Conservation (phyloP, 2,888 invertebrate species). For the Hyposoter dolosus region DNA sequence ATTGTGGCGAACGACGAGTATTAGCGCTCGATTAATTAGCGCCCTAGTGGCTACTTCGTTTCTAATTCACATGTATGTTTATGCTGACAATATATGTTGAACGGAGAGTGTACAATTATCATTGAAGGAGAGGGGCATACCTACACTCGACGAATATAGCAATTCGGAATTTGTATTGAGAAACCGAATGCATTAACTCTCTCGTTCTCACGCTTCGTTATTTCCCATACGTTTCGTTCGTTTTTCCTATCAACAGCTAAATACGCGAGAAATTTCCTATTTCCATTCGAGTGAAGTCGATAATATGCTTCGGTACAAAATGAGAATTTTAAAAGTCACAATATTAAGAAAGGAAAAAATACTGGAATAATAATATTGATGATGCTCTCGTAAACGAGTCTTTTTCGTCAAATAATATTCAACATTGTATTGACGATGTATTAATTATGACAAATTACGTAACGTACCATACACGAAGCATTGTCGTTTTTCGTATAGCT, state of each 20-base stretch:
- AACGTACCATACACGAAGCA: background rate
- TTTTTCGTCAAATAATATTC: background rate
- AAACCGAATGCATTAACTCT: constrained; percentile 61
- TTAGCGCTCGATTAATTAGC: constrained; percentile 64
- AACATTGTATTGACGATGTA: background rate
- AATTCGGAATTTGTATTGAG: constrained; percentile 33
- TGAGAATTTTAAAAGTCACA: too few relatives aligned
- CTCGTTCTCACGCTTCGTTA: constrained; percentile 17
- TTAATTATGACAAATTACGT: background rate
- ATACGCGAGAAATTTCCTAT: too few relatives aligned
- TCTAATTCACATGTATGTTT: background rate
- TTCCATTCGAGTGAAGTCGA: too few relatives aligned
- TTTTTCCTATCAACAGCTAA: too few relatives aligned
- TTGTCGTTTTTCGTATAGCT: too few relatives aligned
- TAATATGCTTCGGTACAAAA: too few relatives aligned
- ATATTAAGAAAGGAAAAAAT: too few relatives aligned
- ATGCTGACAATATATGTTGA: background rate
- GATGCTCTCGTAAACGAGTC: too few relatives aligned
- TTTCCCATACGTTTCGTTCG: constrained; percentile 9
- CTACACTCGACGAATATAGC: background rate
- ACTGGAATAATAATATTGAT: too few relatives aligned
- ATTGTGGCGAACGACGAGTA: constrained; percentile 57
- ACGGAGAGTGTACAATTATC: constrained; percentile 3
- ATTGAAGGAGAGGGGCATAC: background rate
- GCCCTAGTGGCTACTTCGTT: constrained; percentile 52